These are phyloP conservation scores for Anticlea derivata DNA, from an alignment of 2,888 invertebrate species.

Conservation along the genomic window DNA sequence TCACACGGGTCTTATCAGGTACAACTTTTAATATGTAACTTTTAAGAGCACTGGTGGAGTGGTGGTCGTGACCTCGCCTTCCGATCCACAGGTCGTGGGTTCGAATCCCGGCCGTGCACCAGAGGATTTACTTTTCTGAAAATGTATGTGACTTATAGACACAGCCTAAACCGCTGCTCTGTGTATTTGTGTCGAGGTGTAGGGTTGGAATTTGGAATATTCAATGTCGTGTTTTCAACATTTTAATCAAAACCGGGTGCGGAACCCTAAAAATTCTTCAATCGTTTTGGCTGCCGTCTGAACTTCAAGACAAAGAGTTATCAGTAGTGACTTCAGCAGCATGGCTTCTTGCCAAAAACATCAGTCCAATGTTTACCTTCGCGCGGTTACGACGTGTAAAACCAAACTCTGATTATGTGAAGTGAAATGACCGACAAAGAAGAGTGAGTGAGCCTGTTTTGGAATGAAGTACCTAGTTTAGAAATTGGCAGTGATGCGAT, in stretches of 20 bases:
- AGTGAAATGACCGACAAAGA: slow-evolving; percentile 30
- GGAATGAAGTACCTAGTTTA: not conserved
- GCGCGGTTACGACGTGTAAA: slow-evolving; percentile 36
- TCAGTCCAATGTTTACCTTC: slow-evolving; percentile 61
- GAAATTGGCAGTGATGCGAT: slow-evolving; percentile 4
- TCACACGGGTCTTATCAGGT: too few species aligned
- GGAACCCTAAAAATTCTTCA: slow-evolving; percentile 15
- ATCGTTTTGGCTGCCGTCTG: slow-evolving; percentile 20
- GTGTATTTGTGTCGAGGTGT: too few species aligned
- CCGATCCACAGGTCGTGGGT: too few species aligned
- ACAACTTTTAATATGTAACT: too few species aligned
- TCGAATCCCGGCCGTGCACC: too few species aligned
- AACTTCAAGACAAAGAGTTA: slow-evolving; percentile 32
- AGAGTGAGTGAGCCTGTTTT: slow-evolving; percentile 28
- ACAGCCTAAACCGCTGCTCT: too few species aligned
- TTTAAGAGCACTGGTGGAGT: too few species aligned
- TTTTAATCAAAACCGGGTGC: not conserved
- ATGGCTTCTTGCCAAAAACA: slow-evolving; percentile 63
- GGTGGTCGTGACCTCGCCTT: too few species aligned
- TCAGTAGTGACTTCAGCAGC: slow-evolving; percentile 22
- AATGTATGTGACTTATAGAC: too few species aligned
- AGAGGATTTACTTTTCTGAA: too few species aligned
- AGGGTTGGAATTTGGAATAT: too few species aligned
- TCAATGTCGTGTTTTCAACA: too few species aligned
- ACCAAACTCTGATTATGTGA: slow-evolving; percentile 8